Conservation (phyloP, 1,140 invertebrate species). For the Pachyrhynchus sulphureomaculatus region DNA sequence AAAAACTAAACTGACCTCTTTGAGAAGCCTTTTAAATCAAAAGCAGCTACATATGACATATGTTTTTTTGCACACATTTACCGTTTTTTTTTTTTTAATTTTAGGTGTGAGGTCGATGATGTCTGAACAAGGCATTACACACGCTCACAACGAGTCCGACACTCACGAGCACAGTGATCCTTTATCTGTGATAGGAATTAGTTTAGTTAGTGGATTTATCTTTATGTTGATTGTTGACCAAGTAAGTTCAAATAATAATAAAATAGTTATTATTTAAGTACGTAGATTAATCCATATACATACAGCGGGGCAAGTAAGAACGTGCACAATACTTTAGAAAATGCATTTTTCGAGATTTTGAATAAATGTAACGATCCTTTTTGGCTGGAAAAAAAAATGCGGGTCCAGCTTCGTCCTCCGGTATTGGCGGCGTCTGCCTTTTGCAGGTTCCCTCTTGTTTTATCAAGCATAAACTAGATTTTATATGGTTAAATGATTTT, state of each 20-base stretch:
- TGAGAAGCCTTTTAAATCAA: no score
- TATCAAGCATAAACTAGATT: no score
- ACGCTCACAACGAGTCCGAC: slow-evolving; percentile 30
- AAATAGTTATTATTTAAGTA: background rate
- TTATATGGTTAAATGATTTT: background rate
- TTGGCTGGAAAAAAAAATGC: background rate
- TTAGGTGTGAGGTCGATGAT: slow-evolving; percentile 75
- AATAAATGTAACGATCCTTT: background rate
- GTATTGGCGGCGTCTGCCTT: no score
- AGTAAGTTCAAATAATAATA: slow-evolving; percentile 25
- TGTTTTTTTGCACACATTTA: background rate
- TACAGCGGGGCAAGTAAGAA: no score
- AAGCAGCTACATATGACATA: no score
- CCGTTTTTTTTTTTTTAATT: no score
- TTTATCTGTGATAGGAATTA: slow-evolving; percentile 64
- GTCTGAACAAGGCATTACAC: slow-evolving; percentile 24
- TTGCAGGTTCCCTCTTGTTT: no score
- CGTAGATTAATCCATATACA: no score
- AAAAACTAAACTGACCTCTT: no score
- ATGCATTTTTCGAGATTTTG: no score
- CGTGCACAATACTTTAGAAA: no score
- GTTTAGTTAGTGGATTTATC: slow-evolving; percentile 79
- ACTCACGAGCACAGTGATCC: slow-evolving; percentile 51
- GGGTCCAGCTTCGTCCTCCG: no score
- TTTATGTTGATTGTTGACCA: slow-evolving; percentile 98